Conservation (phyloP, 2,113 vertebrate genomes). For the Sporophila hypoxantha region DNA sequence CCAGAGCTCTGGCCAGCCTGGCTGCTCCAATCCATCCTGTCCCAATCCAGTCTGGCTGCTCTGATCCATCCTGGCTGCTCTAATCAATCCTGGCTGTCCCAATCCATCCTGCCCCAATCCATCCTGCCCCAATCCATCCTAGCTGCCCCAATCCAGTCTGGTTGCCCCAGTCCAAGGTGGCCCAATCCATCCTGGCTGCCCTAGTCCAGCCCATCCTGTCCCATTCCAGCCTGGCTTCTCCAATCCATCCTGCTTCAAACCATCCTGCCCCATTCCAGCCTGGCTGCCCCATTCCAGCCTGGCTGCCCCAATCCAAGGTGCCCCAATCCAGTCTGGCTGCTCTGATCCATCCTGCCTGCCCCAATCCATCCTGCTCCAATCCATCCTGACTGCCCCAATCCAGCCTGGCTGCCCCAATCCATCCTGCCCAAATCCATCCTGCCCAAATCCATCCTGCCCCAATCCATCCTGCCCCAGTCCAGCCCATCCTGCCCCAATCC, state of each 20-base stretch:
- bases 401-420: neutral
- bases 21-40: neutral
- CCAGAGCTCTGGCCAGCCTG: neutral
- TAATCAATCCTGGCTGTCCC: neutral
- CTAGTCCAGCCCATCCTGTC: neutral
- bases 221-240: neutral
- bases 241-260: neutral
- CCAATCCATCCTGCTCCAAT: neutral
- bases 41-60: rapidly evolving
- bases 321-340: rapidly evolving
- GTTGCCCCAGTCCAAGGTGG: rapidly evolving
- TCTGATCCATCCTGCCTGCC: rapidly evolving
- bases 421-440: neutral
- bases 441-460: rapidly evolving
- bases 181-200: rapidly evolving
- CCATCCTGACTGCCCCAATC: neutral
- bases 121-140: neutral
- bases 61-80: neutral
- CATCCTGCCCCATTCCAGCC: neutral
- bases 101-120: neutral
- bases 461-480: neutral
- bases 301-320: neutral
- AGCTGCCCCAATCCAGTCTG: neutral
- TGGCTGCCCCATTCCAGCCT: neutral
- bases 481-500: neutral